Base-by-base conservation (phyloP, 1,140 invertebrate species). In the Akabosia matsudoensis region DNA sequence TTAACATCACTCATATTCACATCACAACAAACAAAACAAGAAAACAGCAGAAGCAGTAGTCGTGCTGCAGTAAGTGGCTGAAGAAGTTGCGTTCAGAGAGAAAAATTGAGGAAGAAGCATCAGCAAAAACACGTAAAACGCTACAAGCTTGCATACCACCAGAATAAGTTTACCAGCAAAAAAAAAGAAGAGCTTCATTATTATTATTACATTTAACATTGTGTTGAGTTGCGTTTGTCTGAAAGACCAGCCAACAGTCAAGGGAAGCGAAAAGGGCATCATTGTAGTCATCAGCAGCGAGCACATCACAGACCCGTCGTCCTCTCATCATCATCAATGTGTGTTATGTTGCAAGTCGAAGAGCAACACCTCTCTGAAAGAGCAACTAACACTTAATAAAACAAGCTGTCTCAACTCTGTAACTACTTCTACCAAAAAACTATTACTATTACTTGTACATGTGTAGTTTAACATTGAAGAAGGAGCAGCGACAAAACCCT, bases 311-410 rank as follows among this genome's bases (percentile, higher is more conserved):
- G n/a, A n/a, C n/a, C n/a, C n/a, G n/a, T n/a, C n/a, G n/a, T n/a
- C n/a, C n/a, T n/a, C 3, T 28, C 7, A 67, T 28, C 61, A 67
- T 67, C 61, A 31, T 67, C 61, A 67, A 67, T 67, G 61, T n/a
- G n/a, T 67, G 61, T 67, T 67, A 61, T 61, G 61, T 67, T 30
- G 24, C 61, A 67, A 67, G 61, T 67, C 61, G 61, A 67, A 67
- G 61, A 67, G 61, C 61, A 67, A 67, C 61, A 67, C 61, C 61
- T 67, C 61, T 67, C 61, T 67, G 61, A 28, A n/a, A n/a, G 61
- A 67, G 61, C 30, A 67, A 30, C 61, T 67, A 67, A 67, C 61
- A 67, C 61, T 67, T 67, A 67, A 67, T 67, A 67, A 67, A 67
- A 67, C 61, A 67, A 67, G 61, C 61, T 67, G 61, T 67, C 61